Evolutionary conservation across 1,140 invertebrate genomes (phyloP), one percentile per base, ranked within the genome.

Genomic region (Habropoda laboriosa): DNA sequence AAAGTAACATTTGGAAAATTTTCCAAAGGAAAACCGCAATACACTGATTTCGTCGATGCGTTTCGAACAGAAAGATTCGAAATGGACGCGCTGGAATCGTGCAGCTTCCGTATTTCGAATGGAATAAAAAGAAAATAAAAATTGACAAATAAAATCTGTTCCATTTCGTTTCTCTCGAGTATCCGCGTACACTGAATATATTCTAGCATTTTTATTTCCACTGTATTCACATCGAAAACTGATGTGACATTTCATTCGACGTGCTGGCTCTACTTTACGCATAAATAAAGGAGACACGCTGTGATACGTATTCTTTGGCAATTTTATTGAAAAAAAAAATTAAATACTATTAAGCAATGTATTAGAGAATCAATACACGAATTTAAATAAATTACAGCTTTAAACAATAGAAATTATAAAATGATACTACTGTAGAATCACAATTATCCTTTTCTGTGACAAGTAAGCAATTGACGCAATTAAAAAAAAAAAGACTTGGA

Each of bases 131-230:
- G 30, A 57, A 57, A 57, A 57, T 57, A 30, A 57, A 57, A 57
- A 57, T 57, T 57, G 55, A 57, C 55, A 57, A 57, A 57, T 57
- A 57, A 57, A 57, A 57, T 57, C 55, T 57, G 30, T 32, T 57
- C 55, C 55, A 32, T 57, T 57, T 27, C 55, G 27, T 32, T 57
- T 57, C 55, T 21, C 32, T 32, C 27, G 27, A 18, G 32, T 32
- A 57, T 18, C 8, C 30, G 13, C 6, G 30, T 45, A 3, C 42
- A 27, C 27, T 16, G 13, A 13, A n/a, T 4, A n/a, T 57, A 7
- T 57, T 18, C 53, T 30, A 30, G 18, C 18, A 32, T 32, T 57
- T 57, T 57, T 32, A 57, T 30, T 32, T 57, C 0, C 16, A 6
- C 27, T 57, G 30, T 57, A 18, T 57, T 57, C 53, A 16, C 27